Evolutionary conservation across 1,140 invertebrate genomes (phyloP), one percentile per base, ranked within the genome.

Genomic region (Dendrolimus punctatus): DNA sequence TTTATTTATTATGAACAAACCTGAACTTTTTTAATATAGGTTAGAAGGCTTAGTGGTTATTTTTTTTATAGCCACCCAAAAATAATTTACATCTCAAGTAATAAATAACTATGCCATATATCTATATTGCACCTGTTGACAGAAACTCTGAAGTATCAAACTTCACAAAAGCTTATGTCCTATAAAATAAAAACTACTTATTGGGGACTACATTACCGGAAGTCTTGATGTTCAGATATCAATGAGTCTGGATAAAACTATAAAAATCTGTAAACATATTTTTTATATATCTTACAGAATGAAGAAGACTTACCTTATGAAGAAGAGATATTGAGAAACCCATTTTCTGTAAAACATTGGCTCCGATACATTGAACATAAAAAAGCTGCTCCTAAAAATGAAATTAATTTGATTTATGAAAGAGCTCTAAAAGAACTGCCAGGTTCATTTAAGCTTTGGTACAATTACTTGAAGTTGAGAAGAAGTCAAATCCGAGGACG

Each of bases 381-480:
- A 71, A 98, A 97, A 77, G 91, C 91, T 68, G 91, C 94, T 5
- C 91, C 94, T 5, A 93, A 94, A 68, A 87, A 92, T 77, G 92
- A 91, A 58, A 91, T 99, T 5, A 98, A 98, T 82, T 89, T 97
- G 59, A 93, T 99, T 8, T 99, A 97, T 88, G 98, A 99, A 87
- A 90, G 98, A 73, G 96, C 98, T 8, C 77, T 99, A 0, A 98
- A 98, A 83, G 95, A 99, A 83, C 86, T 99, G 41, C 98, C 98
- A 8, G 98, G 98, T 45, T 99, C 97, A 72, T 99, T 99, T 77
- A 99, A 99, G 84, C 86, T 99, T 43, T 99, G 98, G 98, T 97
- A 99, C 76, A 95, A 95, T 74, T 99, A 99, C 84, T 87, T 99
- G 45, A 93, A 93, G 68, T 89, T 96, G 45, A 89, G 96, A 64